Base-by-base conservation (phyloP, 2,888 invertebrate species). In the Phyllotreta striolata region DNA sequence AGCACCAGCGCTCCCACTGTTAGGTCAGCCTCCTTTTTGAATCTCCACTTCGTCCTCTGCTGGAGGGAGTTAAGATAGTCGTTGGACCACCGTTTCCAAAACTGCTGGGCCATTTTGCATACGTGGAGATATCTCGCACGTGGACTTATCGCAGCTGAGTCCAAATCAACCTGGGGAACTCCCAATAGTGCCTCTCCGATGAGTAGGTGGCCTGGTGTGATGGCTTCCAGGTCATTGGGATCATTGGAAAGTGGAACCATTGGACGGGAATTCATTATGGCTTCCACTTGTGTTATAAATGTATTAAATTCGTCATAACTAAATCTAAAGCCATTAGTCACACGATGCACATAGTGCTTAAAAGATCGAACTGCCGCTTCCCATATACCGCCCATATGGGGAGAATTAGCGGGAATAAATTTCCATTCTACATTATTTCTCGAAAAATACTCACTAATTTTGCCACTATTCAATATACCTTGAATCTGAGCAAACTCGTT, bases 111-210 rank as follows among this genome's bases (percentile, higher is more conserved):
- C 24, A 24, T 3, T 24, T 24, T 24, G 24, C 24, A 24, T 24
- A 58, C 24, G 34, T 46, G 55, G 13, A 51, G 12, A 37, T 66
- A 63, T 41, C 51, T 12, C 63, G 61, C 44, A 44, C 7, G 7
- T 44, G 44, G 14, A 44, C 12, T 44, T 44, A n/a, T 13, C 14
- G 44, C 7, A 7, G 10, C 7, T 44, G 12, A 7, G 44, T 24
- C 24, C 24, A 24, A 24, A 24, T 24, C 7, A 44, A 10, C 10
- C 3, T 7, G 14, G 1, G 44, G 44, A 6, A 13, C 44, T 13
- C 12, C 12, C 44, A 44, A 44, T 10, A 9, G 6, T 44, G 10
- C 12, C 44, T 13, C 6, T 2, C 47, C 47, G 34, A 47, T 14
- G 8, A 47, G 9, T 9, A 47, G 34, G n/a, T 47, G 47, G 14